phyloP scores from a whole-genome alignment of 1,140 invertebrate genomes.

The Thalassaphorura encarpata region DNA sequence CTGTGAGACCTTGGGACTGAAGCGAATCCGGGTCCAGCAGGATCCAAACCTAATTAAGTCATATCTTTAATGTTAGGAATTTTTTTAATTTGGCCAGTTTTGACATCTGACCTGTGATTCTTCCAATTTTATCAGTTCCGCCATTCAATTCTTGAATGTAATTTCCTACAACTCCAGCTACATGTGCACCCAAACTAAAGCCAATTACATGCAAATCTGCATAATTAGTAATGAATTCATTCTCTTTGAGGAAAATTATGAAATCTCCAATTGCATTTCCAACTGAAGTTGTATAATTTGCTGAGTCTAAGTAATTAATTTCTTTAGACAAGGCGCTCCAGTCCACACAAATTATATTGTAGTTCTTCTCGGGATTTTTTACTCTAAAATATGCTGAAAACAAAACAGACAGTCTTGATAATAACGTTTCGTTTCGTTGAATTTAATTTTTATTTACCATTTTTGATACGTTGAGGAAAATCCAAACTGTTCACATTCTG shows the following conservation, averaged over 20 bases:
- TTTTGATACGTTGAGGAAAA: slow-evolving; percentile 15
- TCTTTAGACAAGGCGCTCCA: slow-evolving; percentile 18
- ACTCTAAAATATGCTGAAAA: too few relatives aligned
- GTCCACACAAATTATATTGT: slow-evolving; percentile 17
- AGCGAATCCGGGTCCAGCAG: slow-evolving; percentile 18
- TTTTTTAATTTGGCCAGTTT: not conserved
- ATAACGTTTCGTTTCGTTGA: not conserved
- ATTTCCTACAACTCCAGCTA: slow-evolving; percentile 32
- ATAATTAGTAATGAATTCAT: slow-evolving; percentile 3
- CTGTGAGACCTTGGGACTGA: slow-evolving; percentile 1
- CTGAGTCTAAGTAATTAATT: slow-evolving; percentile 16
- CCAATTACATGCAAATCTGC: slow-evolving; percentile 34
- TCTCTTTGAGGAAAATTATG: slow-evolving; percentile 6
- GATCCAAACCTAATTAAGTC: slow-evolving; percentile 17
- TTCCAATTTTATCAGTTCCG: slow-evolving; percentile 15
- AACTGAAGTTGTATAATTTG: slow-evolving; percentile 17
- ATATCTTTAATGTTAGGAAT: too few relatives aligned
- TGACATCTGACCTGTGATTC: slow-evolving; percentile 19
- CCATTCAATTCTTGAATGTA: slow-evolving; percentile 6
- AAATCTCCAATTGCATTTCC: slow-evolving; percentile 20
- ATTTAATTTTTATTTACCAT: slow-evolving; percentile 3
- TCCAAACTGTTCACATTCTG: slow-evolving; percentile 11
- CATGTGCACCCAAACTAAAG: slow-evolving; percentile 34
- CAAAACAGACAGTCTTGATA: not conserved
- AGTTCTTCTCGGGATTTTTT: not conserved